Evolutionary conservation across 2,797 vertebrate species (phyloP).

Genomic region (Bufotes viridis): DNA sequence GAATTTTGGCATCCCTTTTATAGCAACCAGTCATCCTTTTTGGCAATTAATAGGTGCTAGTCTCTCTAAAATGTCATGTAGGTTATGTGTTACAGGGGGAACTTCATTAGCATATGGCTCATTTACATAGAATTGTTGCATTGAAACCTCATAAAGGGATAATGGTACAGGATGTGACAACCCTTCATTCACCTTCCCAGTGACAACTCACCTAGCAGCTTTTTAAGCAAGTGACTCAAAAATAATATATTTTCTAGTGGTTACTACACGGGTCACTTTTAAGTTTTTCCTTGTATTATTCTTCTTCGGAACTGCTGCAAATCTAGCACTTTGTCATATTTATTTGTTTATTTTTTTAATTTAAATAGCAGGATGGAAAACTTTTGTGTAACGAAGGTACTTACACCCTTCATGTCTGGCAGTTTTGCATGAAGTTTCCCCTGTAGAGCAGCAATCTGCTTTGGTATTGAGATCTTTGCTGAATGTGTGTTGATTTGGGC

Average conservation of each 20-base stretch:
- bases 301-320: constrained; percentile 42
- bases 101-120: constrained; percentile 2
- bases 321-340: constrained; percentile 57
- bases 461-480: constrained; percentile 11
- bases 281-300: constrained; percentile 1
- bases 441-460: constrained; percentile 51
- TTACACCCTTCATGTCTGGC: constrained; percentile 14
- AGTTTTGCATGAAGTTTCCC: constrained; percentile 39
- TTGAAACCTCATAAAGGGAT: constrained; percentile 18
- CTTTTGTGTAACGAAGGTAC: constrained; percentile 50
- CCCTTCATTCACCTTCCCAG: not conserved
- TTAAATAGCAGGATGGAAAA: constrained; percentile 33
- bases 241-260: constrained; percentile 22
- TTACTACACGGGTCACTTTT: constrained; percentile 28
- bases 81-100: constrained; percentile 56
- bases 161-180: constrained; percentile 51
- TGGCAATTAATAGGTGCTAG: constrained; percentile 49
- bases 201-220: not conserved
- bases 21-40: not conserved
- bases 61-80: constrained; percentile 8
- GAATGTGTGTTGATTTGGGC: constrained; percentile 17
- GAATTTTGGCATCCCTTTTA: constrained; percentile 21
- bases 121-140: constrained; percentile 3
- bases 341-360: constrained; percentile 21
- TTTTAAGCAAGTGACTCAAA: constrained; percentile 29